Conservation (phyloP, 1,140 invertebrate species). For the Drosophila bocqueti region DNA sequence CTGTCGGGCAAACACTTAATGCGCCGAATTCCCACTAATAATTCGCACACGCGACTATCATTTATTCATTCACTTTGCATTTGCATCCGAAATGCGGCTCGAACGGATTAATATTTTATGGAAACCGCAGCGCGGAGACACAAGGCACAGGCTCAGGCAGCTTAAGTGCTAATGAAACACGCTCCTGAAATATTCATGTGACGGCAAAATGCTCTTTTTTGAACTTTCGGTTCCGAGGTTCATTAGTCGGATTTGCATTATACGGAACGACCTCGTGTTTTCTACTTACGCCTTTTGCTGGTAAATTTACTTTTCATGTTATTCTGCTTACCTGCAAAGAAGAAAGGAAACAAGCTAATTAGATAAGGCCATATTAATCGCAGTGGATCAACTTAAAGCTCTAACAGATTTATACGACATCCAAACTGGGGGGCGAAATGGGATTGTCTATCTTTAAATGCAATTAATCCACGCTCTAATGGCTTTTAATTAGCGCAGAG, state of each 20-base stretch:
- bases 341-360: constrained; percentile 15
- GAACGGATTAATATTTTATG: constrained; percentile 70
- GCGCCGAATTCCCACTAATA: constrained; percentile 28
- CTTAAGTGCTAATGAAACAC: constrained; percentile 49
- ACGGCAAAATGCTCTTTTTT: constrained; percentile 29
- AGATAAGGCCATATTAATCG: constrained; percentile 33
- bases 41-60: constrained; percentile 54
- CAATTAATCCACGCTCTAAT: constrained; percentile 75
- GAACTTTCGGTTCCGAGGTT: constrained; percentile 9
- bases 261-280: neutral
- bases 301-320: constrained; percentile 7
- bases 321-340: constrained; percentile 61
- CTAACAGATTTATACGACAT: constrained; percentile 16
- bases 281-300: constrained; percentile 14
- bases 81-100: constrained; percentile 49
- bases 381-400: constrained; percentile 21
- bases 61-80: constrained; percentile 59
- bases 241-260: constrained; percentile 27
- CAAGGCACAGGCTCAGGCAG: constrained; percentile 10
- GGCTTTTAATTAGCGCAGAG: constrained; percentile 80
- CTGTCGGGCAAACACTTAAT: constrained; percentile 27
- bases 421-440: constrained; percentile 6
- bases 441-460: constrained; percentile 42
- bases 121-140: constrained; percentile 35
- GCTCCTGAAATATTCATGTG: constrained; percentile 36